Evolutionary conservation across 2,888 invertebrate species (phyloP).

Genomic region (Galeopsomyia nigrocyanea): DNA sequence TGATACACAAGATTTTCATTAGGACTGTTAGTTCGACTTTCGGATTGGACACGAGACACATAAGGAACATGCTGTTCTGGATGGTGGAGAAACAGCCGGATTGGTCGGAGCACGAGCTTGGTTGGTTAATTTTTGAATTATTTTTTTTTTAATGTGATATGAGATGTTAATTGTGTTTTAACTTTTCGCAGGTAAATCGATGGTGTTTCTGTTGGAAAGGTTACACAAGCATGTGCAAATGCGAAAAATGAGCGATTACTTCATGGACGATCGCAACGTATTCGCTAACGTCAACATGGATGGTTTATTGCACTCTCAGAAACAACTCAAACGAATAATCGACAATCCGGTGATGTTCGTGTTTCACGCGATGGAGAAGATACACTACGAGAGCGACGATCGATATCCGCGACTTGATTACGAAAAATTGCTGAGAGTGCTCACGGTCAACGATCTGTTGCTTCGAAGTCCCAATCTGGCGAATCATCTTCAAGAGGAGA

Average conservation of each 20-base stretch:
- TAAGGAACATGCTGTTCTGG: constrained; percentile 83
- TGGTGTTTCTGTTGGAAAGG: constrained; percentile 75
- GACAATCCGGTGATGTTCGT: constrained; percentile 82
- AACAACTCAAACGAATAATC: constrained; percentile 76
- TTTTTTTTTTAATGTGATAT: too few species aligned
- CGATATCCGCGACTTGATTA: constrained; percentile 77
- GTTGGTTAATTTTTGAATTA: background rate
- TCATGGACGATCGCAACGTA: constrained; percentile 80
- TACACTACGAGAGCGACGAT: constrained; percentile 72
- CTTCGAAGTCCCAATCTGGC: constrained; percentile 55
- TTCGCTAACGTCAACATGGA: constrained; percentile 79
- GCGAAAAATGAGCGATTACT: constrained; percentile 77
- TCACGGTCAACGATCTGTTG: constrained; percentile 71
- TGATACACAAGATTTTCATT: constrained; percentile 81
- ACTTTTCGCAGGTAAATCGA: constrained; percentile 72
- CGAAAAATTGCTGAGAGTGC: constrained; percentile 73
- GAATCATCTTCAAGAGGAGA: background rate
- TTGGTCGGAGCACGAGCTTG: constrained; percentile 75
- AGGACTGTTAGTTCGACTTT: constrained; percentile 76
- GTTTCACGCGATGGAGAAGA: constrained; percentile 78
- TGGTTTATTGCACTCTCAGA: constrained; percentile 76
- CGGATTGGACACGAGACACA: constrained; percentile 79
- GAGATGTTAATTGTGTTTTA: too few species aligned
- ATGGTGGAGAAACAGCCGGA: constrained; percentile 79
- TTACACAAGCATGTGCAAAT: constrained; percentile 70